These are phyloP conservation scores for Nebria brevicollis DNA, from an alignment of 2,888 invertebrate species.

Conservation along the genomic window DNA sequence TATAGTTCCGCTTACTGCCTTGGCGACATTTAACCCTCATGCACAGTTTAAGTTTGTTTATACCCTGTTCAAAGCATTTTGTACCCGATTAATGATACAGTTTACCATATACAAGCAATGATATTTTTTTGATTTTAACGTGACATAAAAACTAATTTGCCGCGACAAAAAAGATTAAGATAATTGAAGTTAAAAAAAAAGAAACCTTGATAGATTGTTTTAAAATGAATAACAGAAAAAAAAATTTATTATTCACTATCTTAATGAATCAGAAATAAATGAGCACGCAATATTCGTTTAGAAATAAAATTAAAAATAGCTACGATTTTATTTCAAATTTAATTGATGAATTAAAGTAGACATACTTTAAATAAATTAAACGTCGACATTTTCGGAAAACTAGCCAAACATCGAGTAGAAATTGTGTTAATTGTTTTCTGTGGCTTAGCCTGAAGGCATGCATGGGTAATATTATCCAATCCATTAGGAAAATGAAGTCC, in stretches of 20 bases:
- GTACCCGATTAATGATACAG: background rate
- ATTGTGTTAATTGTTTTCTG: conserved; percentile 1
- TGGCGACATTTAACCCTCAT: conserved; percentile 34
- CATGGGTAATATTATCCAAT: background rate
- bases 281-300: too few species aligned
- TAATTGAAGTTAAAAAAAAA: background rate
- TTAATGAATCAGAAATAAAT: too few species aligned
- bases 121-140: background rate
- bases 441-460: background rate
- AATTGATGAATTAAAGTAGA: background rate
- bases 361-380: background rate
- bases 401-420: background rate
- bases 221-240: too few species aligned
- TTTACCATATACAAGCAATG: background rate
- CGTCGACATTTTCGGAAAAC: too few species aligned
- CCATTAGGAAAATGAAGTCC: conserved; percentile 1
- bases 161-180: background rate
- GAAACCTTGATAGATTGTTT: too few species aligned
- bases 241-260: too few species aligned
- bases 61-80: background rate
- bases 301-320: too few species aligned
- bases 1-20: conserved; percentile 17
- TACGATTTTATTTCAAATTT: background rate
- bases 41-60: background rate
- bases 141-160: background rate